A percentile compares a stretch with the other conserved stretches of the same genome.
These are phyloP conservation scores for Eumerus sabulonum DNA, from an alignment of 2,888 invertebrate genomes.

Conservation along the genomic window DNA sequence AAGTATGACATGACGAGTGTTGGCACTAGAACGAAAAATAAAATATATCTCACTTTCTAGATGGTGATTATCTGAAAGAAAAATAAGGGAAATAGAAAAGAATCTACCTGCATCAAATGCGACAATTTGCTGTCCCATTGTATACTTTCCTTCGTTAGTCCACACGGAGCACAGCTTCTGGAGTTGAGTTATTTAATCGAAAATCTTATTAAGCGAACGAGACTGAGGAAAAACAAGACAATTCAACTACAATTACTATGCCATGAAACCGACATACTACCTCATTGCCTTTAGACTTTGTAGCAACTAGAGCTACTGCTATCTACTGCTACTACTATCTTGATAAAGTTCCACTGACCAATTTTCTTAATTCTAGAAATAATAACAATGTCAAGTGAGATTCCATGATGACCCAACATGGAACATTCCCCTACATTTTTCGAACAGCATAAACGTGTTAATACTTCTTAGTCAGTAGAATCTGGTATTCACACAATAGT, in stretches of 20 bases:
- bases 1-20: neutral
- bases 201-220: conserved; percentile 43
- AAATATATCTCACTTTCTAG: conserved; percentile 56
- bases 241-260: conserved; percentile 47
- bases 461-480: no score
- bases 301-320: no score
- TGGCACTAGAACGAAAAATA: conserved; percentile 23
- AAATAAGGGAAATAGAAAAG: no score
- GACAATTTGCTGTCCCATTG: no score
- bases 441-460: no score
- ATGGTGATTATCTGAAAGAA: conserved; percentile 41
- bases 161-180: no score
- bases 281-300: no score
- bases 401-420: conserved; percentile 29
- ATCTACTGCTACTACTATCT: no score
- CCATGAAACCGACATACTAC: conserved; percentile 7
- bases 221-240: conserved; percentile 15
- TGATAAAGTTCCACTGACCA: conserved; percentile 59
- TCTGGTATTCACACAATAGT: no score
- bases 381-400: conserved; percentile 38
- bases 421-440: no score
- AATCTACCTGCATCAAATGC: no score
- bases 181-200: conserved; percentile 48
- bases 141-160: no score
- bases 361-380: conserved; percentile 42